phyloP scores from a whole-genome alignment of 1,140 invertebrate species.

The Maniola jurtina region DNA sequence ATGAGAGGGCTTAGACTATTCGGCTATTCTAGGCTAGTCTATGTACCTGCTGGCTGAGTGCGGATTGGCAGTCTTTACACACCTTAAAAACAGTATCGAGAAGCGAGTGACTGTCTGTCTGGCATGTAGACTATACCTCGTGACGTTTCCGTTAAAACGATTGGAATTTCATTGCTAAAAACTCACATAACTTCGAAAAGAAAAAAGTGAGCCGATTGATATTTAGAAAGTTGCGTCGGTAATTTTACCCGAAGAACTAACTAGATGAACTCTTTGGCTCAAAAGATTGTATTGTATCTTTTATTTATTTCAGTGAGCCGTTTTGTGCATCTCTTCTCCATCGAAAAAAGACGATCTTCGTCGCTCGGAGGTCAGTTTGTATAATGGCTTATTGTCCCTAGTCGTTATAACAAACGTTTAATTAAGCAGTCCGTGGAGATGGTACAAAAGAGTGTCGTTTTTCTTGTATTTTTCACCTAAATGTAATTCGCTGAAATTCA shows the following conservation, averaged over 20 bases:
- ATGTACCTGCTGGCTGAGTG: too few relatives aligned
- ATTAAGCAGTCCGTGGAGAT: constrained; percentile 46
- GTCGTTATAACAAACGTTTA: constrained; percentile 56
- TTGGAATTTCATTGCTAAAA: too few relatives aligned
- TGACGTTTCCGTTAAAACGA: too few relatives aligned
- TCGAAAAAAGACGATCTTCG: constrained; percentile 38
- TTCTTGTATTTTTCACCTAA: constrained; percentile 14
- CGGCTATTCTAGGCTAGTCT: too few relatives aligned
- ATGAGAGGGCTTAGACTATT: too few relatives aligned
- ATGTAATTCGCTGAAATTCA: constrained; percentile 10
- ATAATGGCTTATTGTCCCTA: constrained; percentile 56
- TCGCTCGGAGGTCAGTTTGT: constrained; percentile 42
- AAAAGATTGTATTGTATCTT: neutral
- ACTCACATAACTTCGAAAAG: too few relatives aligned
- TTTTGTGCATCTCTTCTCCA: neutral
- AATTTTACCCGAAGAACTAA: neutral
- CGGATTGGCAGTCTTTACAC: too few relatives aligned
- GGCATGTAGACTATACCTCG: too few relatives aligned
- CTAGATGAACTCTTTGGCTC: neutral
- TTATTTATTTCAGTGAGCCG: neutral
- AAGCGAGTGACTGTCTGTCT: too few relatives aligned
- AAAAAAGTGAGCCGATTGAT: too few relatives aligned
- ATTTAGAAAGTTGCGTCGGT: too few relatives aligned
- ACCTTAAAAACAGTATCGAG: too few relatives aligned
- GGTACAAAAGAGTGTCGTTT: constrained; percentile 16